These are phyloP conservation scores for Picus viridis DNA, from an alignment of 2,797 vertebrate species.

Conservation along the genomic window DNA sequence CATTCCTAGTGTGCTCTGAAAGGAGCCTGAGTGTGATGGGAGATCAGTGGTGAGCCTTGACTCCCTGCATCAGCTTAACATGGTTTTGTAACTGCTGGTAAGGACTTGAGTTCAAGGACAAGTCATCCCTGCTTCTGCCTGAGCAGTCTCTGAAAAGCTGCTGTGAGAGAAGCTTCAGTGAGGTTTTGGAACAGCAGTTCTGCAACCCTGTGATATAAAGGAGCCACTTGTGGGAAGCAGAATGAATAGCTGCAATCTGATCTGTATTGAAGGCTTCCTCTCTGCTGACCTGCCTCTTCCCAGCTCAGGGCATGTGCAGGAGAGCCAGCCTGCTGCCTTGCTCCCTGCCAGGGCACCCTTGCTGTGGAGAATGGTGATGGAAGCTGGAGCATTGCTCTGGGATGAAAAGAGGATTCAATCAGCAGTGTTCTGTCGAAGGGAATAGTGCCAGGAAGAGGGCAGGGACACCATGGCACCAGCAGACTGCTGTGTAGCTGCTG, in stretches of 20 bases:
- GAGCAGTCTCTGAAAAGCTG: background rate
- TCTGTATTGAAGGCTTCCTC: background rate
- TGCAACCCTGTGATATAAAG: background rate
- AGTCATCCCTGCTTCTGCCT: background rate
- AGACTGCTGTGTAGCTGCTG: background rate
- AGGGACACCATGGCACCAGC: accelerated
- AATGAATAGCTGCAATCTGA: background rate
- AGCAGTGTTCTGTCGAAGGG: background rate
- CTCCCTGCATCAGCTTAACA: background rate
- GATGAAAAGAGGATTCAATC: background rate
- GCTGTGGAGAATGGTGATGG: accelerated
- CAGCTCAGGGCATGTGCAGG: accelerated
- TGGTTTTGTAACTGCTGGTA: background rate
- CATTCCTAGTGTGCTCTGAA: background rate
- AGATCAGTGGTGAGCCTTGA: background rate
- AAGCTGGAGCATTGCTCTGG: background rate
- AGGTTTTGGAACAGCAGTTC: background rate
- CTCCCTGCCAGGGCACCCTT: accelerated
- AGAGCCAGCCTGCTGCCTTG: accelerated
- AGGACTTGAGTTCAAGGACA: background rate
- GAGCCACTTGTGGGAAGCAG: accelerated
- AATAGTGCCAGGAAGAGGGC: accelerated
- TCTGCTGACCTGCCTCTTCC: background rate
- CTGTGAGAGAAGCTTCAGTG: background rate
- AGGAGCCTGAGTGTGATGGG: accelerated